These are phyloP conservation scores for Aptenodytes forsteri DNA, from an alignment of 2,113 vertebrate species.

Conservation along the genomic window DNA sequence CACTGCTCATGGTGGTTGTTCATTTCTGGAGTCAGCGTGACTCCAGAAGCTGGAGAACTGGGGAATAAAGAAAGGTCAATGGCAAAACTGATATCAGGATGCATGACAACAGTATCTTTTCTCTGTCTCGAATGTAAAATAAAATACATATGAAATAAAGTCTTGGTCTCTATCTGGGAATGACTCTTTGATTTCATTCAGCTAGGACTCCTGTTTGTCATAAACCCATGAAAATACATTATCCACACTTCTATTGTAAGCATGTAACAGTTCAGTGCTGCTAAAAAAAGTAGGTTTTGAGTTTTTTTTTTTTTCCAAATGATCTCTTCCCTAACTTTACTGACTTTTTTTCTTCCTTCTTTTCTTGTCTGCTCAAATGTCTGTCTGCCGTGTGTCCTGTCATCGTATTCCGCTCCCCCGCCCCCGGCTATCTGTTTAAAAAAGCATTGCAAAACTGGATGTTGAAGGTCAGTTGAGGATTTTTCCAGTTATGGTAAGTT, in stretches of 20 bases:
- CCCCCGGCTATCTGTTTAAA: not conserved
- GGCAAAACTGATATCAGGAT: not conserved
- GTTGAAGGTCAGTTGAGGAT: not conserved
- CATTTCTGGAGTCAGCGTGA: not conserved
- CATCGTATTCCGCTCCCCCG: too few species aligned
- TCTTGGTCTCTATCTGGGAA: not conserved
- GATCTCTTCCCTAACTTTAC: not conserved
- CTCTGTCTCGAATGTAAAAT: not conserved
- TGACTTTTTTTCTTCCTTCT: not conserved
- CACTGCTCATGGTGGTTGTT: not conserved
- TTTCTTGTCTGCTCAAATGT: not conserved
- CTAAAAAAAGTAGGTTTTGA: not conserved
- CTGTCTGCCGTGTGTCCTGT: not conserved
- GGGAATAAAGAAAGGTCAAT: not conserved
- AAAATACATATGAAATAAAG: not conserved
- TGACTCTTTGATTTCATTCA: not conserved
- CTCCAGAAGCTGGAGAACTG: not conserved
- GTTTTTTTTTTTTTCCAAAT: too few species aligned
- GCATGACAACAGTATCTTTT: not conserved
- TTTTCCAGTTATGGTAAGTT: not conserved
- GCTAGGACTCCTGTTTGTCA: not conserved
- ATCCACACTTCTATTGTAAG: not conserved
- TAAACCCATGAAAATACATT: not conserved
- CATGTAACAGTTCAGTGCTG: not conserved
- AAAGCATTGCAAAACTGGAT: not conserved